phyloP scores from a whole-genome alignment of 2,113 vertebrate species.

The Pseudorhombus dupliciocellatus region DNA sequence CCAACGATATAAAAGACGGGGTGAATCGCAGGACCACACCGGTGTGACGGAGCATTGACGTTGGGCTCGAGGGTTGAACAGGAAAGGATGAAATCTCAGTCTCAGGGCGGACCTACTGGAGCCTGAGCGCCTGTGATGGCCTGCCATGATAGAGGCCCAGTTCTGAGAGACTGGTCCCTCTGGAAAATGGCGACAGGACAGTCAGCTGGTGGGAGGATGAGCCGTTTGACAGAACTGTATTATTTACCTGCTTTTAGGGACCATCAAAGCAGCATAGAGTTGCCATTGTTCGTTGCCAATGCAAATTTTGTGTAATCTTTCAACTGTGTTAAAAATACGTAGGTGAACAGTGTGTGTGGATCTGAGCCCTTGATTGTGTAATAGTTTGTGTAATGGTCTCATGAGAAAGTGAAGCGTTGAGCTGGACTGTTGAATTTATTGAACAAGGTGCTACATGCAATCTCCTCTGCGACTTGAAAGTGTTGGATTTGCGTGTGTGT shows the following conservation, averaged over 20 bases:
- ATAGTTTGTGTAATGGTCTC: conserved; percentile 17
- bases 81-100: background rate
- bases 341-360: conserved; percentile 21
- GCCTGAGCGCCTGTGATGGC: conserved; percentile 13
- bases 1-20: conserved; percentile 93
- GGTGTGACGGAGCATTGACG: conserved; percentile 85
- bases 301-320: conserved; percentile 37
- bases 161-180: conserved; percentile 4
- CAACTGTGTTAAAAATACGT: conserved; percentile 29
- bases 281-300: conserved; percentile 46
- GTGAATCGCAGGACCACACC: conserved; percentile 96
- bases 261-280: conserved; percentile 47
- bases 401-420: conserved; percentile 11
- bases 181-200: conserved; percentile 11
- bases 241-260: conserved; percentile 41
- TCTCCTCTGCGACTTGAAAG: conserved; percentile 52
- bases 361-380: conserved; percentile 16
- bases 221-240: conserved; percentile 8
- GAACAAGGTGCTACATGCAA: conserved; percentile 75
- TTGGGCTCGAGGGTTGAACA: background rate
- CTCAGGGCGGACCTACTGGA: conserved; percentile 16
- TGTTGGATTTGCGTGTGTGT: conserved; percentile 30
- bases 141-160: conserved; percentile 4
- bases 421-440: conserved; percentile 37
- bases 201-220: conserved; percentile 2